A percentile compares a stretch with the other conserved stretches of the same genome.
phyloP scores from a whole-genome alignment of 2,888 invertebrate species.

The Drosophila colorata region DNA sequence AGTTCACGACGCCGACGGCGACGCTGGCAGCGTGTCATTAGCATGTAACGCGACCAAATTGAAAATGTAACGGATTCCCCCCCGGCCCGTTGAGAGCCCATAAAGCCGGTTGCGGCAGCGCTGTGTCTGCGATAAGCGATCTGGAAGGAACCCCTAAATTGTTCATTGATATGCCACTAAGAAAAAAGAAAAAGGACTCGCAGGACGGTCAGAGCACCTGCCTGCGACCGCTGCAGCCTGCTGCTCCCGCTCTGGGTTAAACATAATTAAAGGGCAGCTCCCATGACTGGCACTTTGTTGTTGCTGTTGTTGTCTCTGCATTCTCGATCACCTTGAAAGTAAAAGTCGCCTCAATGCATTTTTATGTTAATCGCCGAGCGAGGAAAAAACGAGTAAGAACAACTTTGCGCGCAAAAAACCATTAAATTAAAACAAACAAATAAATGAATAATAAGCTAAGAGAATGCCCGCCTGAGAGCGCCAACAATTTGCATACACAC shows the following conservation, averaged over 20 bases:
- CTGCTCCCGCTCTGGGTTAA: constrained; percentile 6
- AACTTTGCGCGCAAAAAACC: constrained; percentile 68
- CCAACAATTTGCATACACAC: constrained; percentile 52
- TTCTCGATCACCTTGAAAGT: constrained; percentile 77
- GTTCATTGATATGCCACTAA: constrained; percentile 73
- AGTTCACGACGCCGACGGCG: constrained; percentile 78
- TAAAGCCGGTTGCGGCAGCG: constrained; percentile 49
- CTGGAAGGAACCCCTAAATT: constrained; percentile 61
- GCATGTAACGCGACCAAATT: constrained; percentile 77
- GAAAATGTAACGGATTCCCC: constrained; percentile 83
- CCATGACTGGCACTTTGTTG: constrained; percentile 64
- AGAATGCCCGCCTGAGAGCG: constrained; percentile 38
- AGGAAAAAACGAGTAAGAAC: constrained; percentile 35
- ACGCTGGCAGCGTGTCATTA: constrained; percentile 59
- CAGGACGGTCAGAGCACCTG: constrained; percentile 50
- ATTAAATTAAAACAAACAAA: constrained; percentile 81
- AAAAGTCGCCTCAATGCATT: constrained; percentile 74
- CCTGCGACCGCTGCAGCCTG: constrained; percentile 28
- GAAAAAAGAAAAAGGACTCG: constrained; percentile 46
- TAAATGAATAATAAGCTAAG: constrained; percentile 77
- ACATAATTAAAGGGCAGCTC: constrained; percentile 60
- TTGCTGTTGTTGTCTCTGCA: constrained; percentile 8
- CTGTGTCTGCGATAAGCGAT: constrained; percentile 68
- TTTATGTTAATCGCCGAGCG: constrained; percentile 69
- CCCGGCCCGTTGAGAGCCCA: constrained; percentile 26